Conservation (phyloP, 2,888 invertebrate genomes). For the Parnassius smintheus region DNA sequence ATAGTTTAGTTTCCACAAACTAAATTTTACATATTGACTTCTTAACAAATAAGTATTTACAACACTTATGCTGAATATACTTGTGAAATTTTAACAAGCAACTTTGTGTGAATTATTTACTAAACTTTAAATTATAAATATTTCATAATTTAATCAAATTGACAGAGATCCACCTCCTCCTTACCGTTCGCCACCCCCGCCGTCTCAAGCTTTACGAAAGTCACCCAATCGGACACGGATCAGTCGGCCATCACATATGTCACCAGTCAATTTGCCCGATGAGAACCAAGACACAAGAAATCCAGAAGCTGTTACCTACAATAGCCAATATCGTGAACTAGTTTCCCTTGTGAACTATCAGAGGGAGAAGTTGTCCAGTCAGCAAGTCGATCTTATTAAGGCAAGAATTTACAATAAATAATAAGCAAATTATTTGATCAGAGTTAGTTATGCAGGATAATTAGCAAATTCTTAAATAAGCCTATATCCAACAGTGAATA, state of each 20-base stretch:
- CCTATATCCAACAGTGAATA: too few relatives aligned
- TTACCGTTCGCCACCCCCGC: conserved; percentile 75
- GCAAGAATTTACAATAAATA: conserved; percentile 65
- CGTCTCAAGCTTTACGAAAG: conserved; percentile 60
- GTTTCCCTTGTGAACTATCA: conserved; percentile 94
- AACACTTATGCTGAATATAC: too few relatives aligned
- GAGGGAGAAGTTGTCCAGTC: conserved; percentile 92
- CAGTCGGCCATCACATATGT: conserved; percentile 66
- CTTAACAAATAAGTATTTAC: too few relatives aligned
- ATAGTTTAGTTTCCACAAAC: too few relatives aligned
- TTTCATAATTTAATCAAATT: conserved; percentile 13
- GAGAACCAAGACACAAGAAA: conserved; percentile 49
- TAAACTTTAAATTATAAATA: too few relatives aligned
- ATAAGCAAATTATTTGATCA: too few relatives aligned
- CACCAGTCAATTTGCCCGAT: conserved; percentile 62
- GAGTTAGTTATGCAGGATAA: too few relatives aligned
- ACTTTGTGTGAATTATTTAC: too few relatives aligned
- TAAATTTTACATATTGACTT: too few relatives aligned
- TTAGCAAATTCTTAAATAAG: too few relatives aligned
- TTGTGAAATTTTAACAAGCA: too few relatives aligned
- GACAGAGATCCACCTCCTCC: conserved; percentile 76
- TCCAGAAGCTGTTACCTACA: conserved; percentile 85
- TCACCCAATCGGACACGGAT: conserved; percentile 63
- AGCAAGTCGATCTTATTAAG: conserved; percentile 95
- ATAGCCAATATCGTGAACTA: conserved; percentile 90